A percentile compares a stretch with the other conserved stretches of the same genome.
Conservation (phyloP, 2,797 vertebrate species). For the Cynopterus sphinx region DNA sequence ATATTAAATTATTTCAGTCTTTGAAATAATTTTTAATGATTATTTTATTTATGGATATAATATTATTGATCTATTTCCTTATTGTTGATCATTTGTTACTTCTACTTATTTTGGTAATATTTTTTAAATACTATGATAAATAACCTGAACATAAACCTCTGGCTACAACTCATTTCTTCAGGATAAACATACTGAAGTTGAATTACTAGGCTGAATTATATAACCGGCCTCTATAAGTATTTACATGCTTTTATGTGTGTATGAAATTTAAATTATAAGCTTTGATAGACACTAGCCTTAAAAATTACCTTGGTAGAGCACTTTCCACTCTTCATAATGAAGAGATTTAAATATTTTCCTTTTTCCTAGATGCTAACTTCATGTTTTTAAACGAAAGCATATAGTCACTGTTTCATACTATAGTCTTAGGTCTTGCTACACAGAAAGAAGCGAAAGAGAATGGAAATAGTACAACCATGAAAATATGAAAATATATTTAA, state of each 20-base stretch:
- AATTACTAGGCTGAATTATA: neutral
- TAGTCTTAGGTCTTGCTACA: neutral
- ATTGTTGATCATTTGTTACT: neutral
- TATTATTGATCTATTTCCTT: neutral
- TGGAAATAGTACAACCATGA: neutral
- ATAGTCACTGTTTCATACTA: neutral
- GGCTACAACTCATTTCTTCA: constrained; percentile 3
- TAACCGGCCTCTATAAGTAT: neutral
- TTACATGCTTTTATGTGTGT: neutral
- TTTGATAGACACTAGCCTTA: neutral
- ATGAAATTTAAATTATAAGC: constrained; percentile 30
- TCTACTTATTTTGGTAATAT: constrained; percentile 6
- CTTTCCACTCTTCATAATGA: constrained; percentile 7
- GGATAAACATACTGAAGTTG: neutral
- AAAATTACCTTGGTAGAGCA: constrained; percentile 14
- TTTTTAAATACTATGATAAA: constrained; percentile 1
- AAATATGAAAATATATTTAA: neutral
- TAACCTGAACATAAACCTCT: neutral
- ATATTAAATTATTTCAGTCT: neutral
- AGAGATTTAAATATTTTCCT: neutral
- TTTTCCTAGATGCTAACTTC: neutral
- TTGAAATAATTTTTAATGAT: neutral
- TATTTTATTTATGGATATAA: neutral
- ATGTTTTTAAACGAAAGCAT: neutral
- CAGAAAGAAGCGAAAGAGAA: neutral